Evolutionary conservation across 2,113 vertebrate species (phyloP), one percentile per base, ranked within the genome.

Genomic region (Bambusicola thoracicus): DNA sequence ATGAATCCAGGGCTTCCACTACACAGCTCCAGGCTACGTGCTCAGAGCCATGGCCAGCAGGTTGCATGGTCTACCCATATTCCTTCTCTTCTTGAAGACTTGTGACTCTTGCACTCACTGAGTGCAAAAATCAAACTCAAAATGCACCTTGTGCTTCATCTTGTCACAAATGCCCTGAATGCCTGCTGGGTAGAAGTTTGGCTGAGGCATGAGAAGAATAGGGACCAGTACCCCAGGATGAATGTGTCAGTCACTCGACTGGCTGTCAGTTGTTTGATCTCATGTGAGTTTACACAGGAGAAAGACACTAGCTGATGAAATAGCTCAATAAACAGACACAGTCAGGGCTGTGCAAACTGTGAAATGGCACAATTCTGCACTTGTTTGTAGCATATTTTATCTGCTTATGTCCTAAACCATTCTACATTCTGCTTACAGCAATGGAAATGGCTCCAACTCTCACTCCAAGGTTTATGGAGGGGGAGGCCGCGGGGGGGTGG

Each of bases 1-100:
- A 3, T 29, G 63, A 30, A 29, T 2, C 0, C 0, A 4, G 7
- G 13, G 2, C 17, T 61, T 30, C 16, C 25, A 4, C 11, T 0
- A 0, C 27, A 5, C 58, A 81, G 10, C 8, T 11, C 43, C 6
- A 17, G 24, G 51, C 25, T 62, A 36, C 56, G 34, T 0, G 0
- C 13, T 81, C 24, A 16, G 20, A 76, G 41, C 36, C 75, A 49
- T 8, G 10, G 59, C 16, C 44, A 1, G 36, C 4, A 48, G 38
- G 69, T 62, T 92, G 43, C 43, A 48, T 17, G 29, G 53, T 3
- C 43, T 51, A 4, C 22, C 32, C 17, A 27, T 3, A 1, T 12
- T 68, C 38, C 32, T 67, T 51, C 29, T 51, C 51, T 87, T 46
- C 72, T 68, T 40, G 63, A 61, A 29, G 18, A 44, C 24, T 34